Percentiles rank a stretch among this genome's conserved stretches.
Conservation (phyloP, 2,113 vertebrate genomes). For the Tupaia chinensis region DNA sequence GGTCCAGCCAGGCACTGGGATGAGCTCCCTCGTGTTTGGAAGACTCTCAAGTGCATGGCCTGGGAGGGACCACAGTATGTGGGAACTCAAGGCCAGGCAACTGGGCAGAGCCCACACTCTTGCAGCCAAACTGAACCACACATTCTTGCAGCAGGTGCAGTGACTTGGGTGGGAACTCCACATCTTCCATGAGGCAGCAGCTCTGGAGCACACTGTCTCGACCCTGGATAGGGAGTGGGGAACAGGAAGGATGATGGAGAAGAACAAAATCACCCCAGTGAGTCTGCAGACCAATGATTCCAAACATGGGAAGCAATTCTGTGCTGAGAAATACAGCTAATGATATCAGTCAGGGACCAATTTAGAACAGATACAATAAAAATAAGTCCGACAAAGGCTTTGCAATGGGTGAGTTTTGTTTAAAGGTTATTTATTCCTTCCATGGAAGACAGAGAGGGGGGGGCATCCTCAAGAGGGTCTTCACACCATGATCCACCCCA, state of each 20-base stretch:
- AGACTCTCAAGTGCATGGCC: background rate
- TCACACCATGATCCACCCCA: no score
- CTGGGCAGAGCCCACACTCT: background rate
- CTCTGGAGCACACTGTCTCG: background rate
- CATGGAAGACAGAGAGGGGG: background rate
- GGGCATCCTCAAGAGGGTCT: no score
- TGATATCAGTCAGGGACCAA: background rate
- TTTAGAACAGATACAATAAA: no score
- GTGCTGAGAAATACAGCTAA: no score
- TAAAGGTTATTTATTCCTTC: no score
- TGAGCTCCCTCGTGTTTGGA: no score
- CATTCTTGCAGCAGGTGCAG: background rate
- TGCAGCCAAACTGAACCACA: background rate
- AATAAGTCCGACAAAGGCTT: background rate
- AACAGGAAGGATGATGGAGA: no score
- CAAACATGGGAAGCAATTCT: rapidly evolving
- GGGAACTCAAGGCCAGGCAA: background rate
- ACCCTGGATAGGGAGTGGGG: background rate
- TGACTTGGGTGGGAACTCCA: background rate
- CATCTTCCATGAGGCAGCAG: background rate
- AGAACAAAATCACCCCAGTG: background rate
- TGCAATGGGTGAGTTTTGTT: background rate
- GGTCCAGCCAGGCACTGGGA: background rate
- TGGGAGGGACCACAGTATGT: background rate
- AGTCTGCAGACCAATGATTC: background rate